phyloP scores from a whole-genome alignment of 1,140 invertebrate species.

The Pseudobourletiella spinata region DNA sequence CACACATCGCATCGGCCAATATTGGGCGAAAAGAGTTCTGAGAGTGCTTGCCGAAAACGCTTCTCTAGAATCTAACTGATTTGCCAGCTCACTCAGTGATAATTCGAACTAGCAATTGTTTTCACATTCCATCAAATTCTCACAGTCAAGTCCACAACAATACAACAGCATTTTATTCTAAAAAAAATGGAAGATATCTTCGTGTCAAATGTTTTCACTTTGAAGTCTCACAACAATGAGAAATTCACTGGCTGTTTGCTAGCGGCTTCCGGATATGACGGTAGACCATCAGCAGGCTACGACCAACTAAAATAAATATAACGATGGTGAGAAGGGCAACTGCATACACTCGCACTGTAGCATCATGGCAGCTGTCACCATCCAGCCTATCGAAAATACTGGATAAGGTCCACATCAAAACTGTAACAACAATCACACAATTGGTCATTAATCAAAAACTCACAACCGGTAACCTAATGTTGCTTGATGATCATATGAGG shows the following conservation, averaged over 20 bases:
- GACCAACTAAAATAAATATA: background rate
- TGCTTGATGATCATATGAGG: background rate
- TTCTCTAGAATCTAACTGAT: too few species aligned
- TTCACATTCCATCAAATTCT: too few species aligned
- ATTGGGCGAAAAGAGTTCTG: too few species aligned
- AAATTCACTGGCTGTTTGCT: background rate
- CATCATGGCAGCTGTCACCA: background rate
- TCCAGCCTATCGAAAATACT: background rate
- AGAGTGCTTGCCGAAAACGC: too few species aligned
- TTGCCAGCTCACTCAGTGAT: too few species aligned
- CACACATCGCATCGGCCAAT: too few species aligned
- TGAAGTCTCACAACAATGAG: too few species aligned
- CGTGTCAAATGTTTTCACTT: too few species aligned
- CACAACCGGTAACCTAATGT: background rate
- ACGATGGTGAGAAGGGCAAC: background rate
- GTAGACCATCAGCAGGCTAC: background rate
- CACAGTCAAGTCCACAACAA: too few species aligned
- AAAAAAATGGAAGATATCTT: too few species aligned
- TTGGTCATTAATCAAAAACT: background rate
- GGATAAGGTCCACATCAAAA: background rate
- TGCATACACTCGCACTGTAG: constrained; percentile 7
- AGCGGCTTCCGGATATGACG: constrained; percentile 5
- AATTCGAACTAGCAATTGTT: too few species aligned
- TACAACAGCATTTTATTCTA: too few species aligned
- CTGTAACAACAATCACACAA: background rate